Evolutionary conservation across 2,113 vertebrate genomes (phyloP), one percentile per base, ranked within the genome.

Genomic region (Phycodurus eques): DNA sequence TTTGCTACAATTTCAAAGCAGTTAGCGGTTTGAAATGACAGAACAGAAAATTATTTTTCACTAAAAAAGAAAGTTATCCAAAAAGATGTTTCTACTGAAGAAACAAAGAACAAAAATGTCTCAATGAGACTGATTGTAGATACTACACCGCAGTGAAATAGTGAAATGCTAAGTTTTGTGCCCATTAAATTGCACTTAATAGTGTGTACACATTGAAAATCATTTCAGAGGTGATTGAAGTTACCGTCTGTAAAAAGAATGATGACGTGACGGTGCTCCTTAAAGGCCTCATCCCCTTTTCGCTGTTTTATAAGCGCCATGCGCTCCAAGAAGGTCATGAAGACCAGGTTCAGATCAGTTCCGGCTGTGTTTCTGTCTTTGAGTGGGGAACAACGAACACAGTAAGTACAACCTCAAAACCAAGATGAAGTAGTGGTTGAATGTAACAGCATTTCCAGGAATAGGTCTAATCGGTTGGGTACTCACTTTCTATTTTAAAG

Each of bases 201-300:
- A 33, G 27, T 7, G 27, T 44, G 4, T 42, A 65, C 20, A 44
- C 5, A n/a, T 64, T 39, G 20, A 64, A 65, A 22, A 17, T 22
- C 8, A 44, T 66, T 67, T 67, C 63, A 75, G 51, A 59, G 14
- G 35, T 1, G 49, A 68, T 53, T 74, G 6, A 67, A 63, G 54
- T 80, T 92, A 93, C 93, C 93, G n/a, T 94, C 92, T 60, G 91
- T 90, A 69, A 94, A 93, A 72, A 92, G 1, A 22, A 94, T 88
- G 35, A 93, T 0, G 31, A 85, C 87, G 2, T 94, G 91, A 3
- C 72, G 85, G 63, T 87, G 87, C 8, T 89, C 62, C 20, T 74
- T 49, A 72, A 93, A 94, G 0, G 0, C 0, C 0, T 60, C 1
- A 0, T 19, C 8, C 63, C 42, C 17, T 44, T 31, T 53, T 31